phyloP scores from a whole-genome alignment of 1,140 invertebrate genomes.

The Tetraneura akinire region DNA sequence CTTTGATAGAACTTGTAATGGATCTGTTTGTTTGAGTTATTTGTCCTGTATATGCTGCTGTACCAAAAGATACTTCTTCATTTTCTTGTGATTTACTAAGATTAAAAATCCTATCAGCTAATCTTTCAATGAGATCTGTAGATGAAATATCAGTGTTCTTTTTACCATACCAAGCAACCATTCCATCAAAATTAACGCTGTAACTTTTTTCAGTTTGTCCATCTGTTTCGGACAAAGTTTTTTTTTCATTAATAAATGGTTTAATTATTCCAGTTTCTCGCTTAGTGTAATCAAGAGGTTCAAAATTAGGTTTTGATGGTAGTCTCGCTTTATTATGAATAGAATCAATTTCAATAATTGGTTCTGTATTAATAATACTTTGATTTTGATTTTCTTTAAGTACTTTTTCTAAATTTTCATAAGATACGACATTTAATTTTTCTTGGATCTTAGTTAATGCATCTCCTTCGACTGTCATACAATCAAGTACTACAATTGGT shows the following conservation, averaged over 20 bases:
- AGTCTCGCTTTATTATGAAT: background rate
- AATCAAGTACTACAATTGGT: conserved; percentile 52
- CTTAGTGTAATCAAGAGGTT: conserved; percentile 43
- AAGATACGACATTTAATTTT: conserved; percentile 51
- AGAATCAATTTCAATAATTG: conserved; percentile 9
- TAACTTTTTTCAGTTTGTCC: conserved; percentile 22
- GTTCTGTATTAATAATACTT: conserved; percentile 17
- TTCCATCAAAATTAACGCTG: conserved; percentile 41
- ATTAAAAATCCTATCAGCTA: conserved; percentile 45
- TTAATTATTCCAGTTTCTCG: conserved; percentile 47
- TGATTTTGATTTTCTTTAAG: conserved; percentile 40
- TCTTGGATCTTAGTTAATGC: conserved; percentile 52
- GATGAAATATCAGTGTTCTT: conserved; percentile 35
- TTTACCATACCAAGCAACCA: conserved; percentile 36
- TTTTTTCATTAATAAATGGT: conserved; percentile 26
- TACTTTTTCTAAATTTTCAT: conserved; percentile 44
- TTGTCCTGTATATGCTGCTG: conserved; percentile 25
- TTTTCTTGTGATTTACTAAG: conserved; percentile 29
- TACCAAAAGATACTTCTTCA: conserved; percentile 16
- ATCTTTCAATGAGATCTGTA: conserved; percentile 46
- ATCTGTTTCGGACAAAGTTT: background rate
- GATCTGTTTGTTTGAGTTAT: conserved; percentile 37
- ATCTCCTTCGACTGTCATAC: conserved; percentile 50
- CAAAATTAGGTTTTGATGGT: conserved; percentile 28
- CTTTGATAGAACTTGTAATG: background rate